Evolutionary conservation across 2,797 vertebrate species (phyloP), one percentile per base, ranked within the genome.

Genomic region (Loris lydekkerianus): DNA sequence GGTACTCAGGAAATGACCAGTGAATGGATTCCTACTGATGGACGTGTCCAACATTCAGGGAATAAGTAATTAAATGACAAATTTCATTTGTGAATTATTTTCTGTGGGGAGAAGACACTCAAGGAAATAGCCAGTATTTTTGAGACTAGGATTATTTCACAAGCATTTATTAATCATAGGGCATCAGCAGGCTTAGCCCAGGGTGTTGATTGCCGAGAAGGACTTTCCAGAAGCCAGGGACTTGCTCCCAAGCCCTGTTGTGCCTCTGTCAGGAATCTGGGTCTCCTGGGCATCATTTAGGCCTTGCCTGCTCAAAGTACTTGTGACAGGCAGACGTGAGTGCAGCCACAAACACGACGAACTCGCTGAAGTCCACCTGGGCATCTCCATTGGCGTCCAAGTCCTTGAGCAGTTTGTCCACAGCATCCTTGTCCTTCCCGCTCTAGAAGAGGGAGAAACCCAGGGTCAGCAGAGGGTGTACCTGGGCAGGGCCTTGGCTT

Each of bases 331-430:
- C 95, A 0, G 94, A 97, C 37, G 98, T 97, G 80, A 99, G 56
- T 1, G 97, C 37, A 20, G 98, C 97, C 11, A 99, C 96, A 18
- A 99, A 76, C 67, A 98, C 80, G 10, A 99, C 46, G 76, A 99
- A 99, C 97, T 99, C 99, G 0, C 14, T 97, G 98, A 99, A 99
- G 98, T 99, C 98, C 60, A 99, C 97, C 95, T 98, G 92, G 0
- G 85, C 72, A 61, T 99, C 98, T 0, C 97, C 96, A 0, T 99
- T 98, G 23, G 97, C 87, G 27, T 99, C 99, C 96, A 99, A 97
- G 58, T 97, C 87, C 67, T 98, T 98, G 93, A 99, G 84, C 75
- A 99, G 63, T 86, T 98, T 97, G 34, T 98, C 98, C 77, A 98
- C 95, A 0, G 96, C 77, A 0, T 27, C 86, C 61, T 82, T 97